These are phyloP conservation scores for Lepus townsendii DNA, from an alignment of 2,797 vertebrate species.

Conservation along the genomic window DNA sequence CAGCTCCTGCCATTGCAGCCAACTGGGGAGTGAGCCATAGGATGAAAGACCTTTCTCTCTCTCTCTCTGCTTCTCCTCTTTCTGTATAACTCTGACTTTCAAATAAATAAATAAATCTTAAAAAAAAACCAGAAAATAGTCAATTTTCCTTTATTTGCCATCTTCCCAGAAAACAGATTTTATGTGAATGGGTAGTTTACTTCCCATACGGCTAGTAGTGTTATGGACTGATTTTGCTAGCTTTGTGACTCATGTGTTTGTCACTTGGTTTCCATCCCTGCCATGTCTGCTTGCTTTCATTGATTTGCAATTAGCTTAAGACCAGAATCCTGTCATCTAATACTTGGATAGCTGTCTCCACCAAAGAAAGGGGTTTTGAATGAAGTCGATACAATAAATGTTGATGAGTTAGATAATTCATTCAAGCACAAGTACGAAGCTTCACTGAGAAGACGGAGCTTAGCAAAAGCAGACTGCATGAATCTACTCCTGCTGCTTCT, in stretches of 20 bases:
- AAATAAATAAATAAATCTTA: too few species aligned
- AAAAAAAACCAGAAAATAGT: neutral
- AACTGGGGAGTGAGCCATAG: too few species aligned
- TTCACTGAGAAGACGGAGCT: neutral
- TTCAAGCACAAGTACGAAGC: neutral
- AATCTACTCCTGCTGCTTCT: neutral
- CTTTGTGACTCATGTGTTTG: neutral
- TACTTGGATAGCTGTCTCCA: neutral
- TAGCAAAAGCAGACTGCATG: neutral
- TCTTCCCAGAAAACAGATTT: neutral
- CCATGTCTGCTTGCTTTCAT: neutral
- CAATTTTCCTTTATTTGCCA: conserved; percentile 6
- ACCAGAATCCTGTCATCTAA: neutral
- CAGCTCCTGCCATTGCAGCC: too few species aligned
- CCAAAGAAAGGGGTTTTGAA: conserved; percentile 30
- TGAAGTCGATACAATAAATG: neutral
- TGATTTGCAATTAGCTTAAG: conserved; percentile 14
- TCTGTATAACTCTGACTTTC: too few species aligned
- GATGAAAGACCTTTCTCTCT: too few species aligned
- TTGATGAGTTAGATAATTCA: neutral
- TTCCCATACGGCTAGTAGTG: neutral
- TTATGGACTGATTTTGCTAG: conserved; percentile 6
- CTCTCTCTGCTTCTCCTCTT: too few species aligned
- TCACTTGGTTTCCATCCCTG: neutral
- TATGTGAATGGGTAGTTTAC: neutral